These are phyloP conservation scores for Timema cristinae DNA, from an alignment of 2,888 invertebrate genomes.

Conservation along the genomic window DNA sequence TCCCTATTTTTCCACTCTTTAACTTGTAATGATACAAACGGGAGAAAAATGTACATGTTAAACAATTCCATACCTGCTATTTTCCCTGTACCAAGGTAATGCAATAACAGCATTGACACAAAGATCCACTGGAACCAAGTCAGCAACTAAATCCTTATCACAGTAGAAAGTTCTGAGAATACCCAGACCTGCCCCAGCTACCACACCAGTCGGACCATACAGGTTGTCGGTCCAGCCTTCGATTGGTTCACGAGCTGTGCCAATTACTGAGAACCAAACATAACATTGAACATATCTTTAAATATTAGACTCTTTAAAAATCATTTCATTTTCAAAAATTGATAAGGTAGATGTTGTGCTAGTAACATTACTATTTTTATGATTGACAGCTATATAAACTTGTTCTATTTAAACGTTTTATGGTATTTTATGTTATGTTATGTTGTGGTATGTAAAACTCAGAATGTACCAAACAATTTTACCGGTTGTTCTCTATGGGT, in stretches of 20 bases:
- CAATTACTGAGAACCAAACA: conserved; percentile 27
- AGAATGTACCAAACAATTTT: no score
- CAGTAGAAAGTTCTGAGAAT: conserved; percentile 70
- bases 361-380: no score
- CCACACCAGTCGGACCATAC: conserved; percentile 61
- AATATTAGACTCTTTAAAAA: no score
- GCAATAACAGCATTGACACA: conserved; percentile 51
- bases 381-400: no score
- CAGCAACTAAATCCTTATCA: conserved; percentile 64
- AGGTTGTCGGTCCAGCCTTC: conserved; percentile 55
- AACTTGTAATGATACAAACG: neutral
- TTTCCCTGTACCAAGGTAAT: conserved; percentile 42
- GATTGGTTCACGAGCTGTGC: conserved; percentile 38
- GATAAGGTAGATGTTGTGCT: no score
- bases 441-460: no score
- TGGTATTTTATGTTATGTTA: no score
- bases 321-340: no score
- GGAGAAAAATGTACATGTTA: conserved; percentile 21
- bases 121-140: conserved; percentile 66
- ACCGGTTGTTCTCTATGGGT: no score
- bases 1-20: no score
- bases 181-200: conserved; percentile 71
- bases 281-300: no score
- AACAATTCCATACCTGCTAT: conserved; percentile 22
- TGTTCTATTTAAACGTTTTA: no score